These are phyloP conservation scores for Antheraea yamamai DNA, from an alignment of 2,888 invertebrate species.

Conservation along the genomic window DNA sequence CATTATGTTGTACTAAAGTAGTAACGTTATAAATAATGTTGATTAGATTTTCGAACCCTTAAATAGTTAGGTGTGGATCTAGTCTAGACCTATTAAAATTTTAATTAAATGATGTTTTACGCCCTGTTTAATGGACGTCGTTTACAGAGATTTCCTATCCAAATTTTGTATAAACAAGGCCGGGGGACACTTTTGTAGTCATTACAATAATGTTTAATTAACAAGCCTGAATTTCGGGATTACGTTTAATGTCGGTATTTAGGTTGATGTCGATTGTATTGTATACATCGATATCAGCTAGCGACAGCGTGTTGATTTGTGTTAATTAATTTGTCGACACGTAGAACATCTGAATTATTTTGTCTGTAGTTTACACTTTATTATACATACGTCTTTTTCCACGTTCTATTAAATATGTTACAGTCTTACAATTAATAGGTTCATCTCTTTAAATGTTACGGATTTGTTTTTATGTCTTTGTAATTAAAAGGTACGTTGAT, in stretches of 20 bases:
- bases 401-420: too few relatives aligned
- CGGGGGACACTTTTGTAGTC: conserved; percentile 34
- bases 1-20: neutral
- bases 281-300: conserved; percentile 1
- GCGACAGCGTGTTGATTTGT: neutral
- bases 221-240: neutral
- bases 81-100: conserved; percentile 48
- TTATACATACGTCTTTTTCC: neutral
- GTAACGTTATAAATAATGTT: neutral
- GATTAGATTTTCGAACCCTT: neutral
- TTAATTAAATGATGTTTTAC: conserved; percentile 49
- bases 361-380: neutral
- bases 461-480: neutral
- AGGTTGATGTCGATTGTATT: neutral
- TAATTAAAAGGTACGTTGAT: neutral
- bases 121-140: conserved; percentile 33
- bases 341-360: neutral
- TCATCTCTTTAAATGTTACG: too few relatives aligned
- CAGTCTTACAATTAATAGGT: too few relatives aligned
- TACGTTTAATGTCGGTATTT: neutral
- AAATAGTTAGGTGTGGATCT: neutral
- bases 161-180: conserved; percentile 32
- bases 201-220: conserved; percentile 25
- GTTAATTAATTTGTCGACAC: neutral
- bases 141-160: conserved; percentile 31